Evolutionary conservation across 2,113 vertebrate genomes (phyloP).

Genomic region (Tinamus guttatus): DNA sequence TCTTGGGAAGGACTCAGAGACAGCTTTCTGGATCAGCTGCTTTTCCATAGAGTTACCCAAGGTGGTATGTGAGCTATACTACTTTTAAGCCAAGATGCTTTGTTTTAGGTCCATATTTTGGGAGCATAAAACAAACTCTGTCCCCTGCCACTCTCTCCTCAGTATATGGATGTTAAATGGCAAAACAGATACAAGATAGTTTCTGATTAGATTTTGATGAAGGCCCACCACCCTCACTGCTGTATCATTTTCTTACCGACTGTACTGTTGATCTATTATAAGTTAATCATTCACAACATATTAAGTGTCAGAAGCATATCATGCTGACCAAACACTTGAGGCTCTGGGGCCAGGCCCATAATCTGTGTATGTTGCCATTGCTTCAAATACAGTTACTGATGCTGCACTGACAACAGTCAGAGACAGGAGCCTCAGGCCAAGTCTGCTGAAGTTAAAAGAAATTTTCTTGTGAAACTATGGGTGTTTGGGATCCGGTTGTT

Average conservation of each 20-base stretch:
- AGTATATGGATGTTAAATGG: background rate
- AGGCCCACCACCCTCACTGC: background rate
- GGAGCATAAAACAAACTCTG: background rate
- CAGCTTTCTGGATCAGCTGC: background rate
- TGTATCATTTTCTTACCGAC: background rate
- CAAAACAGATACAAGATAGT: background rate
- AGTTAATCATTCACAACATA: background rate
- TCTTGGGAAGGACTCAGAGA: background rate
- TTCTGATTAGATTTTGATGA: background rate
- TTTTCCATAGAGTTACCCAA: background rate
- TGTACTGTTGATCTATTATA: background rate
- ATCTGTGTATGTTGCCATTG: background rate
- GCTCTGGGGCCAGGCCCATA: background rate
- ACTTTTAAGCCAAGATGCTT: background rate
- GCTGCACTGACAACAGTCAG: accelerated
- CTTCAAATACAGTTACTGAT: background rate
- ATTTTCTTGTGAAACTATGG: background rate
- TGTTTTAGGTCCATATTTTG: background rate
- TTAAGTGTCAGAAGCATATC: background rate
- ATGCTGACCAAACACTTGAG: background rate
- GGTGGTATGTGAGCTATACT: accelerated
- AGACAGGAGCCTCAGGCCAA: background rate
- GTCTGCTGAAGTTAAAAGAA: background rate
- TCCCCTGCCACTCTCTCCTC: background rate
- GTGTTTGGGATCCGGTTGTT: background rate